Evolutionary conservation across 1,140 invertebrate species (phyloP), one percentile per base, ranked within the genome.

Genomic region (Yoshiicerus persimilis): DNA sequence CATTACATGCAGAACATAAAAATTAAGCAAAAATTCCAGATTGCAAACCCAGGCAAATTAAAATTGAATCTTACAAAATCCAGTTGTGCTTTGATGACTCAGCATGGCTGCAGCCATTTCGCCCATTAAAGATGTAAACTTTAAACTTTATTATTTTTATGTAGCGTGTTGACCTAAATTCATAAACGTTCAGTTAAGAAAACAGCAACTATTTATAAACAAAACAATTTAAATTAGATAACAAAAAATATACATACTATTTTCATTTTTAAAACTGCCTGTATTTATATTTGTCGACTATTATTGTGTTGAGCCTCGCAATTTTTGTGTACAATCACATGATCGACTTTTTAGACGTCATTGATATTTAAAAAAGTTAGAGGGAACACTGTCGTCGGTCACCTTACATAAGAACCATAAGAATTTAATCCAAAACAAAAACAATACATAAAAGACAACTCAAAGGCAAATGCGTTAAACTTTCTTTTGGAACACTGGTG

Each of bases 31-130:
- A n/a, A n/a, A n/a, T n/a, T n/a, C n/a, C n/a, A n/a, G n/a, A n/a
- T n/a, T n/a, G n/a, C n/a, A n/a, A n/a, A n/a, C n/a, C n/a, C n/a
- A n/a, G n/a, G n/a, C n/a, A n/a, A n/a, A 5, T 1, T 13, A 66
- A 66, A 75, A 10, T 47, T 2, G 36, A 39, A 84, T 92, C 92
- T 93, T 91, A 93, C 92, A 93, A 89, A 93, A 93, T 13, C 93
- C 92, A 30, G 92, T 92, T 23, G 92, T 91, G 87, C 91, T 92
- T 66, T 93, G 92, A 83, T 92, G 92, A 66, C 77, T 89, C 62
- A 92, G 92, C 34, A 93, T 66, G 23, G 92, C 92, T n/a, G 92
- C 90, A 87, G 92, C 92, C 92, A 92, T 92, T 27, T 70, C 66
- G 27, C 30, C 66, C 66, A 70, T 16, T 30, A 70, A 30, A 13